Evolutionary conservation across 1,140 invertebrate genomes (phyloP).

Genomic region (Rhagoletis pomonella): DNA sequence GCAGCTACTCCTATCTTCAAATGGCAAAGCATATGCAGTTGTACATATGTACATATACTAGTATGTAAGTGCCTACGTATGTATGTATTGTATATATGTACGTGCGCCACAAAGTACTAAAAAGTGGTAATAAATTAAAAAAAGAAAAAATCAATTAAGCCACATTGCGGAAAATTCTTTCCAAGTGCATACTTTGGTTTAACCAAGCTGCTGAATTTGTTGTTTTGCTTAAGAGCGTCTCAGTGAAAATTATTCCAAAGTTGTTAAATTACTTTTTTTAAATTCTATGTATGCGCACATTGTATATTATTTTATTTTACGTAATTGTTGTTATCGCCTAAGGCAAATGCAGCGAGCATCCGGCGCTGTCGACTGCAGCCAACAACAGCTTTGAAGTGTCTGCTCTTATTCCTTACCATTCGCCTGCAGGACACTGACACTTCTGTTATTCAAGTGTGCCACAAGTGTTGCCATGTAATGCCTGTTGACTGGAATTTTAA

Average conservation of each 20-base stretch:
- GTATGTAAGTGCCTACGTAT: not conserved
- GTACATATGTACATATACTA: not conserved
- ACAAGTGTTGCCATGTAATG: too few species aligned
- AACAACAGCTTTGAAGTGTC: not conserved
- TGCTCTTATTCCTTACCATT: not conserved
- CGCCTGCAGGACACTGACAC: not conserved
- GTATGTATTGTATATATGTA: not conserved
- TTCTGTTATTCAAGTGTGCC: too few species aligned
- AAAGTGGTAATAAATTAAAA: not conserved
- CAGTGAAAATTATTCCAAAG: not conserved
- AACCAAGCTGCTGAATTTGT: not conserved
- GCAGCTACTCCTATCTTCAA: not conserved
- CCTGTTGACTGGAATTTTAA: too few species aligned
- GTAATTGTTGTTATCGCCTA: not conserved
- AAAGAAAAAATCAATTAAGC: not conserved
- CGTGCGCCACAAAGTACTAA: not conserved
- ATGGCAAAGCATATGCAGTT: not conserved
- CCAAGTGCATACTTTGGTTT: not conserved
- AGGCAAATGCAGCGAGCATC: not conserved
- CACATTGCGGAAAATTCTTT: not conserved
- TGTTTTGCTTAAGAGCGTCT: not conserved
- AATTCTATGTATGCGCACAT: too few species aligned
- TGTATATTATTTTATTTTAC: not conserved
- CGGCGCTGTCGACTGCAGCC: not conserved
- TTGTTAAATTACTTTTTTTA: too few species aligned